Conservation (phyloP, 1,140 invertebrate genomes). For the Arion vulgaris region DNA sequence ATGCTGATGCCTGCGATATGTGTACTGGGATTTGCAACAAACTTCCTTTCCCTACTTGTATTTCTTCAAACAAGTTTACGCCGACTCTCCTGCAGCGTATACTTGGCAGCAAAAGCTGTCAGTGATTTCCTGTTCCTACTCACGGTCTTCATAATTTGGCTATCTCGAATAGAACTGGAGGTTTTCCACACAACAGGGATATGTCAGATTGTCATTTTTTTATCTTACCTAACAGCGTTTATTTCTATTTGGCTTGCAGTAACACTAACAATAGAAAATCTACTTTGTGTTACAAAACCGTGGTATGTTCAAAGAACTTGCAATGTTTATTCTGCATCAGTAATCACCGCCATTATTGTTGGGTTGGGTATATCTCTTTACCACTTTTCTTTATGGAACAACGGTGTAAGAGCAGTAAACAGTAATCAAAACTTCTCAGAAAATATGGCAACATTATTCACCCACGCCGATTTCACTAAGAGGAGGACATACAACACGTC, state of each 20-base stretch:
- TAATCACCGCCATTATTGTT: not conserved
- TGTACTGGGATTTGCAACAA: slow-evolving; percentile 11
- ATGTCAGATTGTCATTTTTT: slow-evolving; percentile 61
- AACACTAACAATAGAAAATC: slow-evolving; percentile 44
- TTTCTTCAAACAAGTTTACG: slow-evolving; percentile 18
- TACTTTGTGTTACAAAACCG: slow-evolving; percentile 59
- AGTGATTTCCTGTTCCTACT: slow-evolving; percentile 27
- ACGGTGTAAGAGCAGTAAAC: not conserved
- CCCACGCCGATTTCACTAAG: no score
- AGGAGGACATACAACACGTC: no score
- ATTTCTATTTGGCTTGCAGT: slow-evolving; percentile 66
- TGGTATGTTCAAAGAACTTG: slow-evolving; percentile 34
- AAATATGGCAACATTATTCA: no score
- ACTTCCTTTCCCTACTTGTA: slow-evolving; percentile 12
- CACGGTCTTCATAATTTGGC: slow-evolving; percentile 10
- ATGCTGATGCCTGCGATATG: slow-evolving; percentile 19
- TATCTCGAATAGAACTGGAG: not conserved
- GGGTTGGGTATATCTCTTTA: slow-evolving; percentile 5
- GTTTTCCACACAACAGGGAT: slow-evolving; percentile 40
- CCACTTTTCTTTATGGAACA: slow-evolving; percentile 37
- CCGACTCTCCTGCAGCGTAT: slow-evolving; percentile 18
- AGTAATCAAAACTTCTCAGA: not conserved
- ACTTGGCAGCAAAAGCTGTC: slow-evolving; percentile 18
- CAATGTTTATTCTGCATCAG: slow-evolving; percentile 21
- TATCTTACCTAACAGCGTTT: slow-evolving; percentile 58